A percentile compares a stretch with the other conserved stretches of the same genome.
These are phyloP conservation scores for Noctua pronuba DNA, from an alignment of 2,888 invertebrate genomes.

Conservation along the genomic window DNA sequence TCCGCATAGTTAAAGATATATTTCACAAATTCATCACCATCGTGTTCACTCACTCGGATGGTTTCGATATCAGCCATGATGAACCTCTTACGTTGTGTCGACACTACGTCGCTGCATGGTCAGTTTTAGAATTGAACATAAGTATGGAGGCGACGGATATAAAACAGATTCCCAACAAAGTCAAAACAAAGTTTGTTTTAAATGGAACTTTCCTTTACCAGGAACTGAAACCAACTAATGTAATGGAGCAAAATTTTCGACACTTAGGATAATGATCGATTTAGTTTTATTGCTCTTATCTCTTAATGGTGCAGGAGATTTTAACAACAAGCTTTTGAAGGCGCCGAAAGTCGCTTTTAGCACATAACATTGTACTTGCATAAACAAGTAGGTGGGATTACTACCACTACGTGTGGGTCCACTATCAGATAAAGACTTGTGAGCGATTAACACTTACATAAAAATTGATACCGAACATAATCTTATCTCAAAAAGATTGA, in stretches of 20 bases:
- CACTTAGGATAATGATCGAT: constrained; percentile 17
- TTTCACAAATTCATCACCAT: neutral
- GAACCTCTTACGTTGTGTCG: neutral
- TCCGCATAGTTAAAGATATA: neutral
- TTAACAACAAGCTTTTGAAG: constrained; percentile 14
- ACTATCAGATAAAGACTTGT: neutral
- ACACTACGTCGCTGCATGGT: neutral
- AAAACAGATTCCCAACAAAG: neutral
- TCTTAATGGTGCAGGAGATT: constrained; percentile 4
- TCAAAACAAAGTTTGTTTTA: neutral
- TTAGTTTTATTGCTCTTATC: constrained; percentile 13
- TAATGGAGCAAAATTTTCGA: constrained; percentile 8
- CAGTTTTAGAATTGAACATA: neutral
- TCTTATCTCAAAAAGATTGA: no score
- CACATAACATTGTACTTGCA: neutral
- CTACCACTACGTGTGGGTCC: neutral
- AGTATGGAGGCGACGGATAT: no score
- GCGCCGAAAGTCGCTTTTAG: neutral
- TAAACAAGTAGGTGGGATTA: neutral
- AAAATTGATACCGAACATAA: neutral
- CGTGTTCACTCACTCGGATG: neutral
- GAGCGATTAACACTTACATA: neutral
- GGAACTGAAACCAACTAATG: constrained; percentile 5
- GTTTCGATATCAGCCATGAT: neutral
- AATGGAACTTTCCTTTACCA: neutral